Conservation (phyloP, 2,888 invertebrate species). For the Danaus chrysippus region DNA sequence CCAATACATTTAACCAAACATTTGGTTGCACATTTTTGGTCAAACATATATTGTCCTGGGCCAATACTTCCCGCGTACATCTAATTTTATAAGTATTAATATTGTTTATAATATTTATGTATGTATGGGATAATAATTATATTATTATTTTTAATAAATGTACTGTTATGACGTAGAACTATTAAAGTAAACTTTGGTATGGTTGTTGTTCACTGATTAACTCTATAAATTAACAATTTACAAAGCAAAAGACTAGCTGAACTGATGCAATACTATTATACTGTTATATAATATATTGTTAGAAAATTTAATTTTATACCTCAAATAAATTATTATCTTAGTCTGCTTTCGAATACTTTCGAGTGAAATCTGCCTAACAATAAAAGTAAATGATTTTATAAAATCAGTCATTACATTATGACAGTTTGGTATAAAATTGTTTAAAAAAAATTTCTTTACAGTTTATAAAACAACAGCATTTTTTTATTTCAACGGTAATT, state of each 20-base stretch:
- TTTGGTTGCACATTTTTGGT: slow-evolving; percentile 67
- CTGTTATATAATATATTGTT: too few species aligned
- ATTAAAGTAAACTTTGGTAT: slow-evolving; percentile 29
- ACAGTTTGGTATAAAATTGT: slow-evolving; percentile 24
- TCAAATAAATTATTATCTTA: neutral
- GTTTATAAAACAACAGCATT: slow-evolving; percentile 37
- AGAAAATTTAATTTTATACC: too few species aligned
- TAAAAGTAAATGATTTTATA: slow-evolving; percentile 32
- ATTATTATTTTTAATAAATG: slow-evolving; percentile 12
- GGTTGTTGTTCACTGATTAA: slow-evolving; percentile 23
- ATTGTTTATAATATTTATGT: slow-evolving; percentile 24
- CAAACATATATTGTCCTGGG: slow-evolving; percentile 70
- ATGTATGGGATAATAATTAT: slow-evolving; percentile 23
- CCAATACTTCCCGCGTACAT: slow-evolving; percentile 27
- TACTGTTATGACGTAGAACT: slow-evolving; percentile 9
- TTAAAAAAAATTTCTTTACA: slow-evolving; percentile 28
- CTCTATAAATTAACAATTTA: slow-evolving; percentile 18
- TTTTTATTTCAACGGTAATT: slow-evolving; percentile 27
- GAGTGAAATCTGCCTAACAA: slow-evolving; percentile 36
- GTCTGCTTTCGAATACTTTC: neutral
- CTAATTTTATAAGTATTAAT: slow-evolving; percentile 26
- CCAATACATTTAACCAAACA: slow-evolving; percentile 65
- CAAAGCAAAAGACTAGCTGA: slow-evolving; percentile 16
- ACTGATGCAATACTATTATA: neutral
- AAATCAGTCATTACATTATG: slow-evolving; percentile 28